These are phyloP conservation scores for Rhimphoctona megacephalus DNA, from an alignment of 2,888 invertebrate species.

Conservation along the genomic window DNA sequence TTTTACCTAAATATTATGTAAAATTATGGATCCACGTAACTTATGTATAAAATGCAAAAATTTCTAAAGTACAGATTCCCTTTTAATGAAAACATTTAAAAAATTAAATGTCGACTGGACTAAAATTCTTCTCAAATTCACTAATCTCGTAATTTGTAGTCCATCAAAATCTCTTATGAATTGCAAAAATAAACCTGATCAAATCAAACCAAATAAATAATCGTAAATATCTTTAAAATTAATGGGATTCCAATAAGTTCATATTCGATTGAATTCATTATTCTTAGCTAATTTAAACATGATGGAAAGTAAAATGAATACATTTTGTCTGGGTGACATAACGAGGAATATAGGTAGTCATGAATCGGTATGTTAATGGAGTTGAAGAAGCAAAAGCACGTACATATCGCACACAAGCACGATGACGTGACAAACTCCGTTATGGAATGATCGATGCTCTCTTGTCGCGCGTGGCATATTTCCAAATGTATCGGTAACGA, in stretches of 20 bases:
- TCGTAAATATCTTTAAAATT: neutral
- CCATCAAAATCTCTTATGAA: neutral
- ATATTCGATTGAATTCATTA: neutral
- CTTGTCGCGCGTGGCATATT: constrained; percentile 58
- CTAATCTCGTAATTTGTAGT: neutral
- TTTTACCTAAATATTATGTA: too few species aligned
- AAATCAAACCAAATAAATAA: neutral
- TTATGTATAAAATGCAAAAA: too few species aligned
- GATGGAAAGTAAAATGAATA: constrained; percentile 49
- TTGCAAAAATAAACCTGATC: neutral
- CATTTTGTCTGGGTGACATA: constrained; percentile 65
- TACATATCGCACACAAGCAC: constrained; percentile 66
- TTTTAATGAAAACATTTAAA: neutral
- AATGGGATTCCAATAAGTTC: neutral
- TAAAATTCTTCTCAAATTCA: neutral
- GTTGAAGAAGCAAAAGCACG: constrained; percentile 54
- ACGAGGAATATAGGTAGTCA: constrained; percentile 65
- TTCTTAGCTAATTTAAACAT: neutral
- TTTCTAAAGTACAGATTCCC: neutral
- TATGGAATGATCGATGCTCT: constrained; percentile 79
- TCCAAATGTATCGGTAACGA: constrained; percentile 63
- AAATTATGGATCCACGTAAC: too few species aligned
- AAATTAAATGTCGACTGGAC: neutral
- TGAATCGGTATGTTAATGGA: constrained; percentile 75
- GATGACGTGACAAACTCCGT: constrained; percentile 79